These are phyloP conservation scores for Branchipolynoe longqiensis DNA, from an alignment of 2,888 invertebrate genomes.

Conservation along the genomic window DNA sequence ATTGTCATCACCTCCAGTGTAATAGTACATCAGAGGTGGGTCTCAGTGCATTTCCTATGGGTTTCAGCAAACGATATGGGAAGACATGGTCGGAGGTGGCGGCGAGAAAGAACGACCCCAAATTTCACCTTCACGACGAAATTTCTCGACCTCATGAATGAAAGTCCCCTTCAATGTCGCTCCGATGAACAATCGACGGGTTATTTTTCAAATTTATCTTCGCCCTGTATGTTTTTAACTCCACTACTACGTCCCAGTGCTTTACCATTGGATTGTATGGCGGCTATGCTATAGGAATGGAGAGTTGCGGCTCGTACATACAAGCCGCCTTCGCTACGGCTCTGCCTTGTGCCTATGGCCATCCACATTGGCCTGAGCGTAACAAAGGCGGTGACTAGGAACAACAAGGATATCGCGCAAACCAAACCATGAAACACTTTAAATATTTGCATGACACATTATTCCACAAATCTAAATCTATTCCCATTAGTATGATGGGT, in stretches of 20 bases:
- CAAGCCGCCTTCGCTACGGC: slow-evolving; percentile 53
- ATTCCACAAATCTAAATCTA: not conserved
- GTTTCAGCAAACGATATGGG: slow-evolving; percentile 35
- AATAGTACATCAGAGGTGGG: slow-evolving; percentile 36
- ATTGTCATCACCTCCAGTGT: not conserved
- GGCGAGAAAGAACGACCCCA: slow-evolving; percentile 68
- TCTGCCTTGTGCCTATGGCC: too few species aligned
- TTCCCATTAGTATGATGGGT: not conserved
- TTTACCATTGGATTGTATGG: slow-evolving; percentile 59
- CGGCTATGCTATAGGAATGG: slow-evolving; percentile 59
- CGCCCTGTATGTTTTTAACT: slow-evolving; percentile 12
- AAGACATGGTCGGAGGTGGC: slow-evolving; percentile 51
- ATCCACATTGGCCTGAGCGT: slow-evolving; percentile 60
- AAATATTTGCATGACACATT: slow-evolving; percentile 52
- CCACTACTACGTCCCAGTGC: slow-evolving; percentile 52
- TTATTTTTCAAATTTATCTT: slow-evolving; percentile 30
- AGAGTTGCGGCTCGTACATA: slow-evolving; percentile 59
- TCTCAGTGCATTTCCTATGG: slow-evolving; percentile 58
- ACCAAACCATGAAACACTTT: slow-evolving; percentile 36
- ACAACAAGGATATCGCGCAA: slow-evolving; percentile 53
- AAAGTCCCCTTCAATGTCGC: slow-evolving; percentile 77
- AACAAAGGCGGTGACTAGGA: slow-evolving; percentile 64
- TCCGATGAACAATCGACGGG: slow-evolving; percentile 5
- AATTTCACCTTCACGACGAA: slow-evolving; percentile 76
- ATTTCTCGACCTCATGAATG: slow-evolving; percentile 76